Evolutionary conservation across 2,888 invertebrate genomes (phyloP).

Genomic region (Pinctada fucata): DNA sequence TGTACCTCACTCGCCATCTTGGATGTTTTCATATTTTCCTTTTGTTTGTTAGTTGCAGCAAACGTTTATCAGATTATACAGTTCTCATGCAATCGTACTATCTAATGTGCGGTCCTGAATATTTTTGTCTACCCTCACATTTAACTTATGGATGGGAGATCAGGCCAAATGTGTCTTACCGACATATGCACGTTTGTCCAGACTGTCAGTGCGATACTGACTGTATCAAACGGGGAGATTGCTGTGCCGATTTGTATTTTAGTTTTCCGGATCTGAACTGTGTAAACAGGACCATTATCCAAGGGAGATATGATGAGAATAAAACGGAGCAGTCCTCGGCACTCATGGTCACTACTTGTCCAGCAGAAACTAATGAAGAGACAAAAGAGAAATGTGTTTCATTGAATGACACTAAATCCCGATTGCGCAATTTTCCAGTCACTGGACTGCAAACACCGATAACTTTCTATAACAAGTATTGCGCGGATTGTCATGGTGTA

Average conservation of each 20-base stretch:
- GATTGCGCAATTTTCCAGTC: background rate
- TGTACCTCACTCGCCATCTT: too few relatives aligned
- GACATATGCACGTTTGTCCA: background rate
- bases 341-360: background rate
- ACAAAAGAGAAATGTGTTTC: background rate
- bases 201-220: background rate
- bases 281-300: background rate
- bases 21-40: too few relatives aligned
- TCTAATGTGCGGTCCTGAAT: background rate
- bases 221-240: background rate
- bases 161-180: background rate
- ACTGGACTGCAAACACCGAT: background rate
- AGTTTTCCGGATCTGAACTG: background rate
- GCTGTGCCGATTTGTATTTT: background rate
- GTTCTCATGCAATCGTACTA: background rate
- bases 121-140: background rate
- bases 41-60: too few relatives aligned
- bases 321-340: background rate
- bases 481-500: background rate
- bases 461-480: background rate
- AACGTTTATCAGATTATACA: too few relatives aligned
- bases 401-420: background rate
- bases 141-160: background rate
- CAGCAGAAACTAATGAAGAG: background rate
- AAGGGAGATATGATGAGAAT: background rate